A percentile compares a stretch with the other conserved stretches of the same genome.
phyloP scores from a whole-genome alignment of 53 echinoderm and acorn worm genomes.

The Echinometra lucunter region DNA sequence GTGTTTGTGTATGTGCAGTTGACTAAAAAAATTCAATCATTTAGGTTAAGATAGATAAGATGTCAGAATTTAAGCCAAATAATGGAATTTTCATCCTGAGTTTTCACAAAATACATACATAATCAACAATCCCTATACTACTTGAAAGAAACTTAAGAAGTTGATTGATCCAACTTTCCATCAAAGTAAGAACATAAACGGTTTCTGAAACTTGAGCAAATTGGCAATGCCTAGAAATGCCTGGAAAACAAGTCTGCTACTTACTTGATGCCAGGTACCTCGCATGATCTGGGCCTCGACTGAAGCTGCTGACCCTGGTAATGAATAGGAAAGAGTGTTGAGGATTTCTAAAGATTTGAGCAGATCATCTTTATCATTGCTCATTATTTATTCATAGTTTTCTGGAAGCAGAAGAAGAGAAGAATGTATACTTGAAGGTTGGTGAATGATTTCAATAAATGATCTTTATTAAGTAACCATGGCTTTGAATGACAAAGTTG shows the following conservation, averaged over 20 bases:
- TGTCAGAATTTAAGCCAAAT: not conserved
- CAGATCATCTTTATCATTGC: not conserved
- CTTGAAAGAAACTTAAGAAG: not conserved
- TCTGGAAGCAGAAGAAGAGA: not conserved
- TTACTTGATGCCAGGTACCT: slow-evolving; percentile 99
- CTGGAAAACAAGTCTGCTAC: slow-evolving; percentile 48
- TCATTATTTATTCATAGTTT: not conserved
- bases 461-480: not conserved
- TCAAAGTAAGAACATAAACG: not conserved
- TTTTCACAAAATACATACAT: not conserved
- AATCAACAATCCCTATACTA: not conserved
- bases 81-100: not conserved
- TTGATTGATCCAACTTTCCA: not conserved
- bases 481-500: too few species aligned
- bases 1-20: not conserved
- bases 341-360: not conserved
- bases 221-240: slow-evolving; percentile 1
- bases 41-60: not conserved
- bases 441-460: not conserved
- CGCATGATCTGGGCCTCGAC: slow-evolving; percentile 94
- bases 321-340: not conserved
- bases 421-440: not conserved
- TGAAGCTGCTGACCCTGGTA: slow-evolving; percentile 77
- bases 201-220: not conserved
- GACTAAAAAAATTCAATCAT: not conserved